Evolutionary conservation across 92 coral and sea anemone genomes (phyloP).

Genomic region (Heliopora coerulea): DNA sequence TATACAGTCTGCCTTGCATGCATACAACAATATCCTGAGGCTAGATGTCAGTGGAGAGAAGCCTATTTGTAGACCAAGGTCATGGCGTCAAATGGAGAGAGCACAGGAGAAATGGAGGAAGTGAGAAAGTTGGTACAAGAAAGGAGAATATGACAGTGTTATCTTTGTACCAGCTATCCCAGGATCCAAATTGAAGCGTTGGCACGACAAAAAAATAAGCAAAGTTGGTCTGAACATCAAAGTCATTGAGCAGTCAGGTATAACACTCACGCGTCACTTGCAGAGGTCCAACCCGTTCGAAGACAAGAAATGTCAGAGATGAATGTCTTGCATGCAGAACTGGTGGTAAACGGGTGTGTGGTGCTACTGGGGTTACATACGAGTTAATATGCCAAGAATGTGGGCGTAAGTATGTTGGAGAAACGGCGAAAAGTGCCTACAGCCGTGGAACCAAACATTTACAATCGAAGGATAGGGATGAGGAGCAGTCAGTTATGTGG

Average conservation of each 20-base stretch:
- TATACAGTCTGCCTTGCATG: no score
- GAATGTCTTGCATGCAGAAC: conserved; percentile 35
- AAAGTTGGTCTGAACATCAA: not conserved
- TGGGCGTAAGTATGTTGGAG: conserved; percentile 12
- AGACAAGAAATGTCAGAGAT: conserved; percentile 10
- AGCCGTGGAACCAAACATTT: conserved; percentile 36
- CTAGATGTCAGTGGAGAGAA: no score
- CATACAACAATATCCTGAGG: no score
- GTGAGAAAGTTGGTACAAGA: no score
- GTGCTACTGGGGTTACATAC: conserved; percentile 25
- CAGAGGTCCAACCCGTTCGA: conserved; percentile 3
- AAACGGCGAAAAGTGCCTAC: conserved; percentile 42
- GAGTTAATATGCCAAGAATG: conserved; percentile 12
- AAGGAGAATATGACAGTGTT: no score
- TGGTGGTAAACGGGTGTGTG: conserved; percentile 43
- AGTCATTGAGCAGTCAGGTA: not conserved
- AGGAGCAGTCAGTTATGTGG: conserved; percentile 37
- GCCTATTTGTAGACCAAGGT: no score
- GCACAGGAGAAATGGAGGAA: no score
- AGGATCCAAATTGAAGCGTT: not conserved
- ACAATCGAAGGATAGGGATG: conserved; percentile 3
- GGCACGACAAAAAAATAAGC: not conserved
- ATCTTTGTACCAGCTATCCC: no score
- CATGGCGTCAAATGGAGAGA: no score
- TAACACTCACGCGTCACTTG: no score